phyloP scores from a whole-genome alignment of 2,888 invertebrate genomes.

The Agonopterix subpropinquella region DNA sequence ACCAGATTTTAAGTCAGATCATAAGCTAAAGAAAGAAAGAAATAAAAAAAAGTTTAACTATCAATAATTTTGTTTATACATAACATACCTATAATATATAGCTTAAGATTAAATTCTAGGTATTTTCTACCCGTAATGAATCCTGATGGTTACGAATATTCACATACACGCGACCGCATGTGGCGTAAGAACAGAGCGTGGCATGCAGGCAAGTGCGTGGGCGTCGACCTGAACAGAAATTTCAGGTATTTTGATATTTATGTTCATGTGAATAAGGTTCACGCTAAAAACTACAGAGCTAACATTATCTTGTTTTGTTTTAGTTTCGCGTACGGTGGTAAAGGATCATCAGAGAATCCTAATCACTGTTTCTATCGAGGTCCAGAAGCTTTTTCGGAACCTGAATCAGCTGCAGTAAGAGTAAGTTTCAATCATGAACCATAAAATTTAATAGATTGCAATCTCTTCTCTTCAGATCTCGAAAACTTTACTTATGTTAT shows the following conservation, averaged over 20 bases:
- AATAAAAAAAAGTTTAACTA: no score
- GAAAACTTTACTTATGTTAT: no score
- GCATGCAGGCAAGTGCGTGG: constrained; percentile 72
- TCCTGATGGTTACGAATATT: constrained; percentile 92
- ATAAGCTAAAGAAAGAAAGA: no score
- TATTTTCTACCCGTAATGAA: constrained; percentile 85
- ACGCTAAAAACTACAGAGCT: background rate
- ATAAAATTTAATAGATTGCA: no score
- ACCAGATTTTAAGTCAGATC: no score
- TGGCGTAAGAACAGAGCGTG: constrained; percentile 85
- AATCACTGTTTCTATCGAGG: constrained; percentile 47
- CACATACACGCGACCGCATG: constrained; percentile 84
- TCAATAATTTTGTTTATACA: no score
- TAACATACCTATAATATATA: no score
- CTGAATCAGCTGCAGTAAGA: constrained; percentile 50
- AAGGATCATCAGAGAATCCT: constrained; percentile 50
- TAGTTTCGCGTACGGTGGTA: constrained; percentile 54
- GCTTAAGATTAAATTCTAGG: constrained; percentile 32
- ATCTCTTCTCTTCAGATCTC: no score
- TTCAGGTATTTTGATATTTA: constrained; percentile 73
- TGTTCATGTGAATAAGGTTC: background rate
- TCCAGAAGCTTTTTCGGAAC: constrained; percentile 53
- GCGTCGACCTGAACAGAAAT: constrained; percentile 90
- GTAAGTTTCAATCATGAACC: constrained; percentile 22
- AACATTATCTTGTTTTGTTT: background rate